These are phyloP conservation scores for Orchesella cincta DNA, from an alignment of 1,140 invertebrate genomes.

Conservation along the genomic window DNA sequence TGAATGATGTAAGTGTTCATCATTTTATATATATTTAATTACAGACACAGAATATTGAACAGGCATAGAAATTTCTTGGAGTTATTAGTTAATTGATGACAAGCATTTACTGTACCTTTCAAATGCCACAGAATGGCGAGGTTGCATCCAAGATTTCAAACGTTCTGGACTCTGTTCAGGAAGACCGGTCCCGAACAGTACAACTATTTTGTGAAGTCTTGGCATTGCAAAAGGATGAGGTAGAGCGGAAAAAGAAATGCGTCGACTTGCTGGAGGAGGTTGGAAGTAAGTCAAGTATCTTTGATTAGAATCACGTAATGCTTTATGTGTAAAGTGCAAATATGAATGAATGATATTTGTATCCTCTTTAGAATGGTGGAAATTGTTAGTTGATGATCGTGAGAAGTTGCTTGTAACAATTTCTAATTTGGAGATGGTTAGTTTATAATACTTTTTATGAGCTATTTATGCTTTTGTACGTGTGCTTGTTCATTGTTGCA, in stretches of 20 bases:
- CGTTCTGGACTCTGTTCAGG: neutral
- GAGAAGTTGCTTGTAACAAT: conserved; percentile 1
- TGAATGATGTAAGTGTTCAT: neutral
- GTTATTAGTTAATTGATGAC: too few relatives aligned
- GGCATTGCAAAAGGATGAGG: neutral
- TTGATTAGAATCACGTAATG: neutral
- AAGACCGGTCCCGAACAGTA: neutral
- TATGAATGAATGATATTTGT: neutral
- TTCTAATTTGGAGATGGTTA: conserved; percentile 10
- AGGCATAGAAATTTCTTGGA: too few relatives aligned
- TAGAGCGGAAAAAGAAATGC: neutral
- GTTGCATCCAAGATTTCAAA: neutral
- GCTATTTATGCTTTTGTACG: neutral
- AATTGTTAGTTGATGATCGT: neutral
- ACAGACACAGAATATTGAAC: too few relatives aligned
- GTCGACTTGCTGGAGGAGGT: neutral
- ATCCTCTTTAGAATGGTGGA: conserved; percentile 7
- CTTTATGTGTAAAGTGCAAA: neutral
- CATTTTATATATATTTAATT: too few relatives aligned
- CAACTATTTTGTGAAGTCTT: neutral
- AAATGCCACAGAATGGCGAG: neutral
- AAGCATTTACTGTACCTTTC: too few relatives aligned
- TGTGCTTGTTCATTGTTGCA: neutral
- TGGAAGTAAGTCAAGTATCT: neutral
- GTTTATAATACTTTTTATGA: neutral